phyloP scores from a whole-genome alignment of 2,888 invertebrate genomes.

The Microctonus brassicae region DNA sequence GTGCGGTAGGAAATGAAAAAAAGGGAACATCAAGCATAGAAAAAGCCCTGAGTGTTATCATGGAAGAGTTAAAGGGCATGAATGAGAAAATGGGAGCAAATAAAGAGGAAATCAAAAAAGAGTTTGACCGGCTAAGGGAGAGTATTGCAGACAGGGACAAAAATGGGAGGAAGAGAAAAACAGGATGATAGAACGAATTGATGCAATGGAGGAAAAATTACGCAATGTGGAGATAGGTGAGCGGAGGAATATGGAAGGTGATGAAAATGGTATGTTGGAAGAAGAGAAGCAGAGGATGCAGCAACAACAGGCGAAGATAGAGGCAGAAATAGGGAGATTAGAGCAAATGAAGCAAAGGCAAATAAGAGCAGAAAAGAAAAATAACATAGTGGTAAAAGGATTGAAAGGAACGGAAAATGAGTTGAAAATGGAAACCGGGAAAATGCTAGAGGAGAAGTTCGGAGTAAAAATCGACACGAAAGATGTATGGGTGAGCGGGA shows the following conservation, averaged over 20 bases:
- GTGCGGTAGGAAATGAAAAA: too few species aligned
- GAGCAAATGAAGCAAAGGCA: background rate
- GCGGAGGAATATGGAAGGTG: background rate
- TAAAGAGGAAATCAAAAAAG: background rate
- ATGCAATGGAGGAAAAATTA: background rate
- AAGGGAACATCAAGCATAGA: too few species aligned
- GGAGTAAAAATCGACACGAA: background rate
- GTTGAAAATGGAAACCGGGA: background rate
- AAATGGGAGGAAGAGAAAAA: background rate
- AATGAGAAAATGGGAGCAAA: background rate
- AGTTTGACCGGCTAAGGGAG: background rate
- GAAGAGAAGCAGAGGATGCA: background rate
- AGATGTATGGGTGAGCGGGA: background rate
- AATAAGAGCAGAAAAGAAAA: constrained; percentile 13
- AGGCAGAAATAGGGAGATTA: constrained; percentile 4
- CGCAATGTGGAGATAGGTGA: background rate
- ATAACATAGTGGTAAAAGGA: constrained; percentile 17
- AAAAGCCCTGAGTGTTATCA: background rate
- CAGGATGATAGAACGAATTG: background rate
- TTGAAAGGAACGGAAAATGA: background rate
- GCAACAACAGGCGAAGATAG: background rate
- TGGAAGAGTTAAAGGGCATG: background rate
- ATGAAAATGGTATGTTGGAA: background rate
- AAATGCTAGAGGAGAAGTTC: background rate
- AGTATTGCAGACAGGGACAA: background rate